These are phyloP conservation scores for Philereme vetulata DNA, from an alignment of 2,888 invertebrate genomes.

Conservation along the genomic window DNA sequence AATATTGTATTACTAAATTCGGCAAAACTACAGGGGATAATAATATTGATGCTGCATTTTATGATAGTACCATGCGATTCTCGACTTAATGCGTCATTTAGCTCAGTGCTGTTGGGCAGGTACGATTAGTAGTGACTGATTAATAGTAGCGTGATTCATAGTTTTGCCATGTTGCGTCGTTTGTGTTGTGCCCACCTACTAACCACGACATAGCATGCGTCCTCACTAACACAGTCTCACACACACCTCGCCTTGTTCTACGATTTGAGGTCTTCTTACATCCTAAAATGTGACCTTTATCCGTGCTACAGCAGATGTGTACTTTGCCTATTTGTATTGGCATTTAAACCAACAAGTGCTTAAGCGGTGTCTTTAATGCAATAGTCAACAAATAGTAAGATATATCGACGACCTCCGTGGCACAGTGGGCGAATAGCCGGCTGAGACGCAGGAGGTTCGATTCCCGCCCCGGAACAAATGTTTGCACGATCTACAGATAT, in stretches of 20 bases:
- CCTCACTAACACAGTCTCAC: conserved; percentile 41
- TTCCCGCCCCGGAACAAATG: too few species aligned
- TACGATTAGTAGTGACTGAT: conserved; percentile 38
- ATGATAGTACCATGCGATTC: neutral
- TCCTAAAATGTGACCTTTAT: conserved; percentile 55
- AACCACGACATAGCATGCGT: conserved; percentile 41
- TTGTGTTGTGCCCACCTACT: conserved; percentile 38
- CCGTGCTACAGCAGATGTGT: conserved; percentile 26
- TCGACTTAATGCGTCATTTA: neutral
- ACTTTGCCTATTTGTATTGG: conserved; percentile 22
- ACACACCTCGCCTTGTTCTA: conserved; percentile 48
- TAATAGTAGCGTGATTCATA: conserved; percentile 36
- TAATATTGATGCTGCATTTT: conserved; percentile 18
- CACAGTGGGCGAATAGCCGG: too few species aligned
- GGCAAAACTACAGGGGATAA: conserved; percentile 6
- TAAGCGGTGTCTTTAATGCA: conserved; percentile 4
- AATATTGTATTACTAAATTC: conserved; percentile 2
- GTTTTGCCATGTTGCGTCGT: conserved; percentile 36
- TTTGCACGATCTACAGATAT: too few species aligned
- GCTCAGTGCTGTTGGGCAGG: conserved; percentile 31
- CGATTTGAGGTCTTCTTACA: conserved; percentile 51
- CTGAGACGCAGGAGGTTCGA: too few species aligned
- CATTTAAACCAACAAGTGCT: conserved; percentile 13
- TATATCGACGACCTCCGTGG: too few species aligned
- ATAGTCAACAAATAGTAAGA: neutral